Evolutionary conservation across 2,888 invertebrate genomes (phyloP), one percentile per base, ranked within the genome.

Genomic region (Exocentrus adspersus): DNA sequence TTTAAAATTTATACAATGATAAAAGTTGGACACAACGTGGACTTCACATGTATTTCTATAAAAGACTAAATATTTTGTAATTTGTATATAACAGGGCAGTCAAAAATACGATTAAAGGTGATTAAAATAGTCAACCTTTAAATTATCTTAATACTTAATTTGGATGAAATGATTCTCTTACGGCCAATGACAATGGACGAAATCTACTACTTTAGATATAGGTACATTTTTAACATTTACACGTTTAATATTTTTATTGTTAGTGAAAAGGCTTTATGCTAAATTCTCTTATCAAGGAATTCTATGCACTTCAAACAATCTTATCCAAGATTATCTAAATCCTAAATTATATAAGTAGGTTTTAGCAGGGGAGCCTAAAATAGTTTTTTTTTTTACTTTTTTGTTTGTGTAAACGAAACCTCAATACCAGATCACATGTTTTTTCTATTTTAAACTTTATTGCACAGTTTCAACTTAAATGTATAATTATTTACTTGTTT

Each of bases 71-170:
- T 32, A 46, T 21, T 28, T 46, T n/a, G n/a, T n/a, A n/a, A n/a
- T 45, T 32, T 45, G 37, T 57, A 45, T 54, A 57, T 54, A 57
- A 57, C 32, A 20, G 57, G 57, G 30, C 57, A 57, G 57, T 57
- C 57, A 57, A 46, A 57, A 46, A 20, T 45, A 24, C 19, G 42
- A 19, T 16, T 46, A 30, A 57, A 57, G 12, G 30, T 57, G 57
- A 57, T 46, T 57, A 46, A 17, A 57, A 54, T 24, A 46, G 46
- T 57, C 57, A 57, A 46, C 57, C 57, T 57, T 57, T 10, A 45
- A 14, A 32, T 56, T 45, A 56, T 46, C 46, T 45, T 45, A 46
- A 43, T 7, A 12, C 19, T 37, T 37, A 28, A 57, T 46, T 19
- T 30, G 57, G 57, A 57, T 45, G 20, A 14, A 57, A 24, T 50